A percentile compares a stretch with the other conserved stretches of the same genome.
Evolutionary conservation across 2,888 invertebrate species (phyloP).

Genomic region (Resseliella maxima): DNA sequence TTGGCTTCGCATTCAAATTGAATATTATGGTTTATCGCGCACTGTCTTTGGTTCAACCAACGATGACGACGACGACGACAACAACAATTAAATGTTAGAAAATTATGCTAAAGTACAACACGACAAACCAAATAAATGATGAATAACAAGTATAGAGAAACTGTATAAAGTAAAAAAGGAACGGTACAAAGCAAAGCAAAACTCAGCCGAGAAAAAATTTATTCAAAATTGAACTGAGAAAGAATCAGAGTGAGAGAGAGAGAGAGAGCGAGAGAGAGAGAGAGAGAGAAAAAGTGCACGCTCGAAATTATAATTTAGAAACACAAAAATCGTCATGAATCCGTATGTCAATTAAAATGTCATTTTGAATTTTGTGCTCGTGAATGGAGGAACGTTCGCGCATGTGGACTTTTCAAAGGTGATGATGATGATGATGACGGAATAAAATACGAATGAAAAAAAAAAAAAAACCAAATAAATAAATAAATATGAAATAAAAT

Average conservation of each 20-base stretch:
- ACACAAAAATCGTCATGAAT: constrained; percentile 55
- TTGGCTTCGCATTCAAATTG: constrained; percentile 31
- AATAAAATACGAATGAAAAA: neutral
- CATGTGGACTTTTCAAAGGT: neutral
- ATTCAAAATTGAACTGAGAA: neutral
- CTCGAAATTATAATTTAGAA: constrained; percentile 26
- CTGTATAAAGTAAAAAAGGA: no score
- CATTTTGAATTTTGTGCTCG: constrained; percentile 54
- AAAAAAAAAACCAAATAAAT: no score
- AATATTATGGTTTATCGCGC: constrained; percentile 21
- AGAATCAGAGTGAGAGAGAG: neutral
- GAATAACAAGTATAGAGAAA: neutral
- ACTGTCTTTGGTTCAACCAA: neutral
- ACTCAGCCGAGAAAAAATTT: neutral
- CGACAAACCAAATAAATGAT: neutral
- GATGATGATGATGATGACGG: neutral
- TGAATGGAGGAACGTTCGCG: constrained; percentile 7
- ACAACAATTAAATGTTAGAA: neutral
- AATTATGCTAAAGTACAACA: neutral
- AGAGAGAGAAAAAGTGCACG: neutral
- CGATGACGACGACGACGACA: neutral
- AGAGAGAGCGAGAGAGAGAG: neutral
- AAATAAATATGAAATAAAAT: no score
- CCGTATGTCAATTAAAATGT: constrained; percentile 54
- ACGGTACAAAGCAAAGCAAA: neutral